Evolutionary conservation across 2,113 vertebrate genomes (phyloP), one percentile per base, ranked within the genome.

Genomic region (Podocnemis expansa): DNA sequence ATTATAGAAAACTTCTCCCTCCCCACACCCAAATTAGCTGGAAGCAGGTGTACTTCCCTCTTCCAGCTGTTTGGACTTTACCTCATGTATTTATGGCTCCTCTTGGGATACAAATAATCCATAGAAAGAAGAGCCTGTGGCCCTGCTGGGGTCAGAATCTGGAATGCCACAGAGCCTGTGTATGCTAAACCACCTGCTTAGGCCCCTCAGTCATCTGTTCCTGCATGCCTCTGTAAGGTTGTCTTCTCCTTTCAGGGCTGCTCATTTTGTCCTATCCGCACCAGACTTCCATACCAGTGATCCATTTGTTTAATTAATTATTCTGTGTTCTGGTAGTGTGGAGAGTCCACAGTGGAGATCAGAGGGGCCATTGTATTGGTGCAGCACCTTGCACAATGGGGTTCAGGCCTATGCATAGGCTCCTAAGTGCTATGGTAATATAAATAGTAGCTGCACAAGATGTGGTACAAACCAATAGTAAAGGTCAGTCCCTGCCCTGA

Each of bases 151-250:
- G 60, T 51, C 19, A 51, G 3, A 58, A 54, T 43, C 34, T 85
- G 49, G 84, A 9, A 45, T 80, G 54, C 52, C 8, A 1, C 79
- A 67, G 34, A 67, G 34, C 8, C 63, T 67, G 10, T 17, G 17
- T 67, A 67, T 67, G 34, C 63, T 19, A 67, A 67, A 54, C n/a
- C 31, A 21, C 5, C 13, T 49, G 49, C 80, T 43, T 34, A 34
- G 75, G 45, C 10, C 41, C 84, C 10, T 83, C 60, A 22, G 25
- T 17, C 25, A 1, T 0, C 16, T 41, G 19, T 73, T 83, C 21
- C 63, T 41, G 3, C 0, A 0, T 9, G 43, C 51, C 73, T 29
- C 78, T 78, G 2, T 31, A 52, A 56, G 76, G 34, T n/a, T 19
- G 63, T 67, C 34, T 5, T 63, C 60, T 63, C 34, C 34, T 21